Evolutionary conservation across 2,797 vertebrate species (phyloP).

Genomic region (Scleropages formosus): DNA sequence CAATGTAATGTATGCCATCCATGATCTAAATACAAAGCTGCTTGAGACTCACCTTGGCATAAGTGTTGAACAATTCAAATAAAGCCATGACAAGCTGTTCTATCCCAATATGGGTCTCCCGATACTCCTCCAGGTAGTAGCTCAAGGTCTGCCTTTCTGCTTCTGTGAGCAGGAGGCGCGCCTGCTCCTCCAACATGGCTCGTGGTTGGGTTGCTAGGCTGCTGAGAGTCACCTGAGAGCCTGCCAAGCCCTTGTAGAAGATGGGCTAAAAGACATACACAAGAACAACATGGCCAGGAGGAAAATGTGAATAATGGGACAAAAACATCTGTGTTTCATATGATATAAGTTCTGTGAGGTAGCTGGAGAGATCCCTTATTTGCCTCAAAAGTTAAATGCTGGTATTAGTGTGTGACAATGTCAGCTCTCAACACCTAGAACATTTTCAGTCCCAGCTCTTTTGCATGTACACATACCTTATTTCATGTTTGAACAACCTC

Average conservation of each 20-base stretch:
- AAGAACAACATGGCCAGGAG: background rate
- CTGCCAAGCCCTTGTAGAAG: conserved; percentile 71
- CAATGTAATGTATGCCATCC: too few species aligned
- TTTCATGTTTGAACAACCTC: too few species aligned
- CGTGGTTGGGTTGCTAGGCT: conserved; percentile 75
- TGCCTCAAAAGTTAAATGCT: too few species aligned
- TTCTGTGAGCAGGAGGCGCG: conserved; percentile 80
- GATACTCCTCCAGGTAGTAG: conserved; percentile 91
- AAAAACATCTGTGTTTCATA: too few species aligned
- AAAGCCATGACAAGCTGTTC: conserved; percentile 85
- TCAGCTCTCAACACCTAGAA: too few species aligned
- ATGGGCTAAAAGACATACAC: conserved; percentile 60
- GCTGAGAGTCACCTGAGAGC: conserved; percentile 75
- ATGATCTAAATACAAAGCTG: too few species aligned
- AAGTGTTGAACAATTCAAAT: conserved; percentile 91
- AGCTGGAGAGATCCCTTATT: too few species aligned
- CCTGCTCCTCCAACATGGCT: conserved; percentile 84
- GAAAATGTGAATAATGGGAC: conserved; percentile 5
- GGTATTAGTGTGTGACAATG: too few species aligned
- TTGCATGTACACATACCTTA: too few species aligned
- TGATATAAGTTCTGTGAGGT: too few species aligned
- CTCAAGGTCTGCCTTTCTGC: conserved; percentile 82
- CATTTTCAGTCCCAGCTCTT: too few species aligned
- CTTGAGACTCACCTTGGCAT: conserved; percentile 78
- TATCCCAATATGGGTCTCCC: conserved; percentile 74